A percentile compares a stretch with the other conserved stretches of the same genome.
These are phyloP conservation scores for Tretioscincus oriximinensis DNA, from an alignment of 2,113 vertebrate genomes.

Conservation along the genomic window DNA sequence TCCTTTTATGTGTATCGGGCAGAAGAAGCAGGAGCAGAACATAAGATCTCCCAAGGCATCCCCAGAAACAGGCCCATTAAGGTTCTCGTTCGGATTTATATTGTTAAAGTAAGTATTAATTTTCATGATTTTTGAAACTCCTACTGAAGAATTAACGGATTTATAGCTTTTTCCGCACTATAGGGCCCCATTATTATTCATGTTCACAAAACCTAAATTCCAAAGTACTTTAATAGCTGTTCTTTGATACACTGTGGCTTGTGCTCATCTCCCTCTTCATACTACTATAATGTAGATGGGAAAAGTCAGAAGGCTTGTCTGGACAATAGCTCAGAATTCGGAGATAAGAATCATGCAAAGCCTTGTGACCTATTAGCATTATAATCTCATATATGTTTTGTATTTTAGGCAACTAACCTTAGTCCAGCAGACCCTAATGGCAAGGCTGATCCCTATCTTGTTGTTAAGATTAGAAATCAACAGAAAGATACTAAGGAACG, in stretches of 20 bases:
- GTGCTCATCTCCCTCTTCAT: no score
- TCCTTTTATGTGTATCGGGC: constrained; percentile 89
- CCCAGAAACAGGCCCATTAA: constrained; percentile 88
- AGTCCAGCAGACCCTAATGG: constrained; percentile 89
- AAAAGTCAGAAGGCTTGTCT: no score
- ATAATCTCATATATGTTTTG: constrained; percentile 9
- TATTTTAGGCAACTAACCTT: constrained; percentile 84
- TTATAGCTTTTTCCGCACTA: background rate
- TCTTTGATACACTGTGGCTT: constrained; percentile 3
- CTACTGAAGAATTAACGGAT: background rate
- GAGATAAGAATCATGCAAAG: no score
- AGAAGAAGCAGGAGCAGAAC: constrained; percentile 71
- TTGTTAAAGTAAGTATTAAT: constrained; percentile 83
- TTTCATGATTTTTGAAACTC: background rate
- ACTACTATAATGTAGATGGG: no score
- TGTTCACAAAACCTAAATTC: background rate
- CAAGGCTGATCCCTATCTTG: constrained; percentile 91
- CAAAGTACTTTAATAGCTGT: background rate
- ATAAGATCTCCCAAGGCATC: constrained; percentile 78
- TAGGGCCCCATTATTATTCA: background rate
- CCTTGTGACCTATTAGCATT: background rate
- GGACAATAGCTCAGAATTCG: no score
- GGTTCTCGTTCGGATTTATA: constrained; percentile 86
- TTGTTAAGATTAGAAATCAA: constrained; percentile 81
- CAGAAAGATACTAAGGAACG: constrained; percentile 80